phyloP scores from a whole-genome alignment of 2,797 vertebrate species.

The Tapera naevia region DNA sequence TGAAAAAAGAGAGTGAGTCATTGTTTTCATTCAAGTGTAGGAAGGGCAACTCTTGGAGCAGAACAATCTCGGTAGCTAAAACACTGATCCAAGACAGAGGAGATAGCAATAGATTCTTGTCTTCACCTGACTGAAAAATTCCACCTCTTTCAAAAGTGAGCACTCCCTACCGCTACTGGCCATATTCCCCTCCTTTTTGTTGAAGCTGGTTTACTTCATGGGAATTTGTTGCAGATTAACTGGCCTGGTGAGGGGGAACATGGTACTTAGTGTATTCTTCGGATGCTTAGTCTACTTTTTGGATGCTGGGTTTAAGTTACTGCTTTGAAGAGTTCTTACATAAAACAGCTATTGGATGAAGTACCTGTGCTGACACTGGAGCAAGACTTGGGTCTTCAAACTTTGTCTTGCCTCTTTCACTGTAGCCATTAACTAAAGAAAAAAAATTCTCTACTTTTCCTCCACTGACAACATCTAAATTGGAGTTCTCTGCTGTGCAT shows the following conservation, averaged over 20 bases:
- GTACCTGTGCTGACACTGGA: background rate
- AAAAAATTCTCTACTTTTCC: background rate
- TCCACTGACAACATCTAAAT: background rate
- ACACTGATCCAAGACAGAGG: background rate
- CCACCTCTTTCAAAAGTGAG: background rate
- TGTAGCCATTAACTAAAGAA: background rate
- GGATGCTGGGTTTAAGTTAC: background rate
- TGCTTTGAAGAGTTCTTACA: background rate
- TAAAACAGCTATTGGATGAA: background rate
- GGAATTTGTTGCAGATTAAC: background rate
- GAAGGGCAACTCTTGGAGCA: background rate
- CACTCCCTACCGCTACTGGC: background rate
- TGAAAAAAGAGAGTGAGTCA: background rate
- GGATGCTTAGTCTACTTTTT: too few species aligned
- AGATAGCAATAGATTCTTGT: background rate
- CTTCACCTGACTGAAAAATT: background rate
- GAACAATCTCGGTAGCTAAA: background rate
- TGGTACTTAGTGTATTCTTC: background rate
- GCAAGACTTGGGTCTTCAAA: background rate
- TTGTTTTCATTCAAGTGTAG: background rate
- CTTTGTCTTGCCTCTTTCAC: background rate
- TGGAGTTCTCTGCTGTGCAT: background rate
- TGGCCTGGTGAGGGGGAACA: background rate
- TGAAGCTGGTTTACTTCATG: background rate
- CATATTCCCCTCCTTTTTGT: background rate